Percentiles rank a stretch among this genome's conserved stretches.
These are phyloP conservation scores for Mesorhabditis spiculigera DNA, from an alignment of 2,888 invertebrate species.

Conservation along the genomic window DNA sequence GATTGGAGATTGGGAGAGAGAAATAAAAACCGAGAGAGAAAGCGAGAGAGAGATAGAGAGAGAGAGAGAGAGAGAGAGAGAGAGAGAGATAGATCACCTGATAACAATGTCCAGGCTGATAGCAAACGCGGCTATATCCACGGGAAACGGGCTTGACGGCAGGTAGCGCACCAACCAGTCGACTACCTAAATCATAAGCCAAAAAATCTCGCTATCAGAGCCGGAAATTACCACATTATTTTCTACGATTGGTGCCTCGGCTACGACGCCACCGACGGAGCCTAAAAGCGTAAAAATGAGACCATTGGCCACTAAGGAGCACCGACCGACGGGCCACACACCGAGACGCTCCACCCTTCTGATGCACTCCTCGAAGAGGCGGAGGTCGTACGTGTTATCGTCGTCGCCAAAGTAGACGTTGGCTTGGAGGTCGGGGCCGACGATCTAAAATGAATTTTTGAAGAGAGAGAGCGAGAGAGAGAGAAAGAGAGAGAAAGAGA, in stretches of 20 bases:
- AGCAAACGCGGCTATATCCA: neutral
- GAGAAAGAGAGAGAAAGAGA: neutral
- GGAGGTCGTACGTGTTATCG: slow-evolving; percentile 33
- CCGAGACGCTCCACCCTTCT: slow-evolving; percentile 30
- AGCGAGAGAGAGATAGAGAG: no score
- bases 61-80: no score
- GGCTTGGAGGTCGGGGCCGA: neutral
- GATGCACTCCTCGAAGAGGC: slow-evolving; percentile 30
- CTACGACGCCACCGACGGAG: neutral
- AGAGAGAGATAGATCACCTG: neutral
- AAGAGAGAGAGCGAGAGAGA: neutral
- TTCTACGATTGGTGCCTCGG: neutral
- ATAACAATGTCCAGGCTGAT: neutral
- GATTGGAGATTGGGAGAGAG: no score
- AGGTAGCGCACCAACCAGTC: neutral
- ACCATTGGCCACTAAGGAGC: neutral
- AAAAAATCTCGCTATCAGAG: neutral
- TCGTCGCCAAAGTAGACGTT: slow-evolving; percentile 36
- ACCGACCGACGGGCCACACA: slow-evolving; percentile 36
- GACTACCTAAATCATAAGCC: neutral
- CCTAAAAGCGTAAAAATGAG: neutral
- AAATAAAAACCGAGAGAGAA: no score
- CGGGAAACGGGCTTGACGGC: neutral
- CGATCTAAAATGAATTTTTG: neutral
- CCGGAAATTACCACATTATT: neutral